Conservation (phyloP, 2,113 vertebrate genomes). For the Machaerirhynchus nigripectus region DNA sequence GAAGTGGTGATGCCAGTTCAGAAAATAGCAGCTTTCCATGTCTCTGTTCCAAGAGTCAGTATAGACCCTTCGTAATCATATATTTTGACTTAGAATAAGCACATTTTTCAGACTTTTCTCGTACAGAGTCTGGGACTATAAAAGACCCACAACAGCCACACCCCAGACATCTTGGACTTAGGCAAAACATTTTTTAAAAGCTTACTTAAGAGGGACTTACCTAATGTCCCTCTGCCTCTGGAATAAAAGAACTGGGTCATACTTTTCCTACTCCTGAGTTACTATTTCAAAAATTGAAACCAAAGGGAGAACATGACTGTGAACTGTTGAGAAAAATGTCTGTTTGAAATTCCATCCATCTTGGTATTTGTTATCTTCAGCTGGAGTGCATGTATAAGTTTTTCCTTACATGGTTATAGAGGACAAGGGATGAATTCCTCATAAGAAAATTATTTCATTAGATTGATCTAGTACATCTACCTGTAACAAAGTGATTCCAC, state of each 20-base stretch:
- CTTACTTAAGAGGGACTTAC: not conserved
- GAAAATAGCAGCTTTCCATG: not conserved
- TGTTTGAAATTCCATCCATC: not conserved
- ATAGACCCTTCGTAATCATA: not conserved
- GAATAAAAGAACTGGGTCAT: not conserved
- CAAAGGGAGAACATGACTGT: not conserved
- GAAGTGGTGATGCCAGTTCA: not conserved
- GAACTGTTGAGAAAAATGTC: not conserved
- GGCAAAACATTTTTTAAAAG: not conserved
- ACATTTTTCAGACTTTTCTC: not conserved
- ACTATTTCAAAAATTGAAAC: not conserved
- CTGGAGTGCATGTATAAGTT: not conserved
- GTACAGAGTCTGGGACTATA: not conserved
- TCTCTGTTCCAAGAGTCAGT: not conserved
- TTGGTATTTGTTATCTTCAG: not conserved
- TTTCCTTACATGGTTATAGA: not conserved
- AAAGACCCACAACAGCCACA: not conserved
- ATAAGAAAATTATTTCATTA: not conserved
- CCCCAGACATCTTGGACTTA: not conserved
- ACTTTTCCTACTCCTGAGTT: not conserved
- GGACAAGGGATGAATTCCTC: not conserved
- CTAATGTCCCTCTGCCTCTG: not conserved
- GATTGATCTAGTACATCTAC: not conserved
- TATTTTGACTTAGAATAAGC: not conserved
- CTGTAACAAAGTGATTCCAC: not conserved